A percentile compares a stretch with the other conserved stretches of the same genome.
phyloP scores from a whole-genome alignment of 2,113 vertebrate species.

The Ia io region DNA sequence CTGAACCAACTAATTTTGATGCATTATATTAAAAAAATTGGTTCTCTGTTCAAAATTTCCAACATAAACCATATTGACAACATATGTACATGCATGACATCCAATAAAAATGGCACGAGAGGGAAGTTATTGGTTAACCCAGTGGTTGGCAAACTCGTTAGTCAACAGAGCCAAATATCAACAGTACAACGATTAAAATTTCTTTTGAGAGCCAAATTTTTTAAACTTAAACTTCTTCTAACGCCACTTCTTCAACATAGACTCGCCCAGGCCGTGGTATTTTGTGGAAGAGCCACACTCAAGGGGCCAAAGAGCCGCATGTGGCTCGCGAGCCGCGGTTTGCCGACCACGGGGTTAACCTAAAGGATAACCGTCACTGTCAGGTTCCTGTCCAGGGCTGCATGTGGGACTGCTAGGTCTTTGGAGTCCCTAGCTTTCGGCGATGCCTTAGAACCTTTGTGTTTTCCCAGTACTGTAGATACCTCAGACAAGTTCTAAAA shows the following conservation, averaged over 20 bases:
- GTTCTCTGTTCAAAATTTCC: constrained; percentile 34
- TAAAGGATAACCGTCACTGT: not conserved
- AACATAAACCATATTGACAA: not conserved
- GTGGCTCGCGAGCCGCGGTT: too few relatives aligned
- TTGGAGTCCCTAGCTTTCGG: not conserved
- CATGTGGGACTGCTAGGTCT: not conserved
- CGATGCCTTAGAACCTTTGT: not conserved
- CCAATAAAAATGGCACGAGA: constrained; percentile 18
- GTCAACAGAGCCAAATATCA: too few relatives aligned
- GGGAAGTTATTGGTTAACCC: not conserved
- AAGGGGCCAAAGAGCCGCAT: too few relatives aligned
- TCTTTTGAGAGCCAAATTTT: too few relatives aligned
- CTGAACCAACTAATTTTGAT: not conserved
- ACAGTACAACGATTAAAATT: too few relatives aligned
- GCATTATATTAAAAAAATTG: not conserved
- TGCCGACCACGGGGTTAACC: not conserved
- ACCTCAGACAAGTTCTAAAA: constrained; percentile 24
- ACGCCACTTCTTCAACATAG: too few relatives aligned
- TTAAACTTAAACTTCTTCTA: too few relatives aligned
- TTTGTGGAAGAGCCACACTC: too few relatives aligned
- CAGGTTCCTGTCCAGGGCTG: not conserved
- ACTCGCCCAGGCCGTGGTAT: too few relatives aligned
- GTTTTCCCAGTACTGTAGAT: not conserved
- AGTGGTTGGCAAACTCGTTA: too few relatives aligned
- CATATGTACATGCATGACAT: not conserved